Evolutionary conservation across 1,140 invertebrate genomes (phyloP), one percentile per base, ranked within the genome.

Genomic region (Drosophila ironensis): DNA sequence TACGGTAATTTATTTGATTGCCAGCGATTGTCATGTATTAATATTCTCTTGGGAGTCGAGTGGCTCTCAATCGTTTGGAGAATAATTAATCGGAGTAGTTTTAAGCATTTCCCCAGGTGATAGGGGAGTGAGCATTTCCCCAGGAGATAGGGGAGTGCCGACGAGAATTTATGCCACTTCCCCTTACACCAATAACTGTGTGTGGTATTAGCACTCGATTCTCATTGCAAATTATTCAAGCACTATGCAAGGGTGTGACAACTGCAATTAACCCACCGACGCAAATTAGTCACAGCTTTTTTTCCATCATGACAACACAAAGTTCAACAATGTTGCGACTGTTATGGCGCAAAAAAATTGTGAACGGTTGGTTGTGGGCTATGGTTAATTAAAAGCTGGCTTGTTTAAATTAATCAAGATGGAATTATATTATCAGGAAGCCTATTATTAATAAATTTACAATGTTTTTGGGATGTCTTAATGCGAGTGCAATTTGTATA

Each of bases 191-290:
- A 57, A 56, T 78, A 22, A 25, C 37, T 42, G 25, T 51, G 72
- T 78, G 72, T 68, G 60, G 12, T n/a, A 60, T 67, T 37, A 47
- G 22, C 22, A 48, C 53, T 37, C 50, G 4, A 9, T 30, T 45
- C 4, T 22, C 33, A 56, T 60, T 60, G 46, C 33, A 7, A 44
- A 28, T 37, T 12, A 1, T 5, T 6, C 2, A 30, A 27, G 41
- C 27, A 44, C 11, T 17, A 27, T 2, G 5, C 4, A 14, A 56
- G 20, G 42, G 38, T 25, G 63, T 35, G 37, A 35, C 46, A 33
- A 16, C 6, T 22, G 19, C 51, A 80, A 78, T 77, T 78, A 67
- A 73, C 37, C 27, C 8, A n/a, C 48, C 11, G 48, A 22, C 53
- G 48, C 33, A 33, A 41, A 69, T 74, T 61, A 69, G 37, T 78